phyloP scores from a whole-genome alignment of 2,797 vertebrate species.

The Manis javanica region DNA sequence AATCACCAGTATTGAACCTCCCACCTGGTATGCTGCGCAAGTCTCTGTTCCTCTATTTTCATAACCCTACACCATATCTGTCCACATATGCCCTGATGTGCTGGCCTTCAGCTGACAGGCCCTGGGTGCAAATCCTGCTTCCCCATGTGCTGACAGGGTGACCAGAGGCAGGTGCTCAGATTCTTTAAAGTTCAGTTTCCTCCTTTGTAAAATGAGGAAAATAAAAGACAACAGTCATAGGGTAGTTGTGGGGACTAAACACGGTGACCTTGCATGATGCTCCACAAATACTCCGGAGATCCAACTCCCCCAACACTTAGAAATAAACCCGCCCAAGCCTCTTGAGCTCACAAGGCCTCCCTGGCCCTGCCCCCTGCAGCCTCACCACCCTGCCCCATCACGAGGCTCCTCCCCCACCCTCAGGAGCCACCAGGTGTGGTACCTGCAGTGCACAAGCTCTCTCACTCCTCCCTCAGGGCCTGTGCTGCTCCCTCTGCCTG shows the following conservation, averaged over 20 bases:
- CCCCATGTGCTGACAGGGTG: not conserved
- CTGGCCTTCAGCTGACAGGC: not conserved
- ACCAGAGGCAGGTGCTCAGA: not conserved
- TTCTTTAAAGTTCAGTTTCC: not conserved
- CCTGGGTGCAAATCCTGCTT: not conserved
- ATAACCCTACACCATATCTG: not conserved
- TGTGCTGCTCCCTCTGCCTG: not conserved
- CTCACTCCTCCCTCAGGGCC: not conserved
- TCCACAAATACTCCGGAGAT: not conserved
- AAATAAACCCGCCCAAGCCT: not conserved
- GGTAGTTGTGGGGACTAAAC: not conserved
- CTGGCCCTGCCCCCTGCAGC: not conserved
- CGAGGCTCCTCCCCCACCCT: not conserved
- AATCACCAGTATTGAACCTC: not conserved
- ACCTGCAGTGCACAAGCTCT: not conserved
- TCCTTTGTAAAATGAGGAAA: not conserved
- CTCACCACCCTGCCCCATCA: accelerated
- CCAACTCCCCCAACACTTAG: not conserved
- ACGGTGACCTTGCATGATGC: not conserved
- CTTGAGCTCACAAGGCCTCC: not conserved
- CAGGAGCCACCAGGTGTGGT: not conserved
- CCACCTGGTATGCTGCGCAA: too few species aligned
- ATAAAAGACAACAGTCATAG: not conserved
- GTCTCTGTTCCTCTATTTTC: not conserved
- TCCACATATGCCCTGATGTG: not conserved